Base-by-base conservation (phyloP, 2,797 vertebrate genomes). In the Alcedo atthis region DNA sequence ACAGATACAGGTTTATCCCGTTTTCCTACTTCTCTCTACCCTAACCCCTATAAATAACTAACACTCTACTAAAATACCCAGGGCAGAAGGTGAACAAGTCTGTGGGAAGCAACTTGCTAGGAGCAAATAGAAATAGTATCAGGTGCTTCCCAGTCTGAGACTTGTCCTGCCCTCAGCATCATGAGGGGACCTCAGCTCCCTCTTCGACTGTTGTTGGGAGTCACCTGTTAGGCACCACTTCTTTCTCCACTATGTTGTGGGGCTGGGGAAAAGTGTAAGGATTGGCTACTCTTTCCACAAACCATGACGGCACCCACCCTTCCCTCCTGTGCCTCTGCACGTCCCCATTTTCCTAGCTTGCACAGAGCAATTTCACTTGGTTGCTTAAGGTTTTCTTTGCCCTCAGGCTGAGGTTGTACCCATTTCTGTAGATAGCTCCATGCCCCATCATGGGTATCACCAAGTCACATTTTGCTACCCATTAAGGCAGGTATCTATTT, bases 1-100 rank as follows among this genome's bases (percentile, higher is more conserved):
- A 82, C 57, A 93, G 87, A 89, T 95, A 95, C 93, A 90, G 87
- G 93, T 95, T 94, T 92, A 74, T 94, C 95, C 90, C 85, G 95
- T 95, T 95, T 71, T 93, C 91, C 90, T 87, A 71, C 92, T 87
- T 92, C 71, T 75, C 84, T 18, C 15, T 75, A 82, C 58, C 10
- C 37, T 89, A n/a, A 51, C 37, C 59, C 57, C 54, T 33, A 26
- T 32, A 71, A 87, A 89, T 82, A 80, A 88, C 75, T 69, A 88
- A 78, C 51, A 57, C 40, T 55, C 45, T 33, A 45, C 55, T 76
- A 35, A 92, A 86, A 67, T 45, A 79, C 45, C 0, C 0, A 87
- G 64, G 57, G 64, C 57, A 91, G 62, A 80, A 78, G n/a, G 58
- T 62, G 63, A 93, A 85, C 57, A 80, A 42, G 61, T 28, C 53